phyloP scores from a whole-genome alignment of 1,140 invertebrate genomes.

The Drosophila leontia region DNA sequence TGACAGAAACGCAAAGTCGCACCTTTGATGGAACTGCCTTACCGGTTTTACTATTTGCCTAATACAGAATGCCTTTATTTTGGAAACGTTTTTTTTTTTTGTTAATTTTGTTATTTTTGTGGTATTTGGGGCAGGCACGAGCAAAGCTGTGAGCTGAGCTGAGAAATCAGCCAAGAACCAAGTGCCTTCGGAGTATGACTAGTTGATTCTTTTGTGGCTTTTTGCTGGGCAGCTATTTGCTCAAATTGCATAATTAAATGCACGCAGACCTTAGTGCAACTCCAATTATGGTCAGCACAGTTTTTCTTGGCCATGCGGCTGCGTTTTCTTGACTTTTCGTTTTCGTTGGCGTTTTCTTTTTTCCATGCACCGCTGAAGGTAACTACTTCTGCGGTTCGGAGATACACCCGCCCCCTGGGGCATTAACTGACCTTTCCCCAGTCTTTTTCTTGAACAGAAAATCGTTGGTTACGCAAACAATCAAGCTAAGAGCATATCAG shows the following conservation, averaged over 20 bases:
- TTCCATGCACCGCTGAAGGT: slow-evolving; percentile 59
- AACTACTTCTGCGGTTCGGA: slow-evolving; percentile 52
- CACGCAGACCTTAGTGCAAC: slow-evolving; percentile 79
- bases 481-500: slow-evolving; percentile 1
- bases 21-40: slow-evolving; percentile 38
- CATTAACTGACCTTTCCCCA: slow-evolving; percentile 41
- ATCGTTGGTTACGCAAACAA: slow-evolving; percentile 19
- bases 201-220: slow-evolving; percentile 17
- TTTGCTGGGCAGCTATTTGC: slow-evolving; percentile 60
- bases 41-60: slow-evolving; percentile 60
- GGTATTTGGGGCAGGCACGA: slow-evolving; percentile 55
- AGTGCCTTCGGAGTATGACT: slow-evolving; percentile 27
- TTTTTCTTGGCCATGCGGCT: slow-evolving; percentile 62
- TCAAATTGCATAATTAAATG: slow-evolving; percentile 83
- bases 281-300: slow-evolving; percentile 73
- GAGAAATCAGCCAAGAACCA: slow-evolving; percentile 56
- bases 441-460: slow-evolving; percentile 1
- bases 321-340: slow-evolving; percentile 63
- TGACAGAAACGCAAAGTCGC: slow-evolving; percentile 14
- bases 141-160: slow-evolving; percentile 5
- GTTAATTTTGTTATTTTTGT: slow-evolving; percentile 1
- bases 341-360: slow-evolving; percentile 48
- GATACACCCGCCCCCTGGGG: slow-evolving; percentile 7
- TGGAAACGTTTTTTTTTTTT: slow-evolving; percentile 14
- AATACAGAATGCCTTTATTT: slow-evolving; percentile 41